Evolutionary conservation across 2,888 invertebrate genomes (phyloP).

Genomic region (Lymantria dispar): DNA sequence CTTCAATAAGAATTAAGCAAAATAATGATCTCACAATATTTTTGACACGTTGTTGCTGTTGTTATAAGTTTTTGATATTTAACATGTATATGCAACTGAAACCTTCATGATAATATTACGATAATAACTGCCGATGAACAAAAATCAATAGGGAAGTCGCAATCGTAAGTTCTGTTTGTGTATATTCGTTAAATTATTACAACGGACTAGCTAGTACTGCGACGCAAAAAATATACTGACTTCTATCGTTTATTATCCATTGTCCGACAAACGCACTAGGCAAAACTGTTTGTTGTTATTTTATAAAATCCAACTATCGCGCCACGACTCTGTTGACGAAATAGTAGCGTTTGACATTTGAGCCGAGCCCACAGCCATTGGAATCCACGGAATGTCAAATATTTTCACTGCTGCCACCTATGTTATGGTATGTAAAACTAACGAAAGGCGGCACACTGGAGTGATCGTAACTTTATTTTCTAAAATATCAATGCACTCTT

Average conservation of each 20-base stretch:
- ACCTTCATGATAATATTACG: constrained; percentile 66
- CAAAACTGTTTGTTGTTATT: constrained; percentile 74
- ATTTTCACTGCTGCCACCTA: constrained; percentile 85
- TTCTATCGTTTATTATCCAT: constrained; percentile 69
- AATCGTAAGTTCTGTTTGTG: constrained; percentile 35
- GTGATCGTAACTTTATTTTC: constrained; percentile 31
- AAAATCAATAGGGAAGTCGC: constrained; percentile 71
- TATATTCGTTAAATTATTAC: constrained; percentile 53
- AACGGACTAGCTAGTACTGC: constrained; percentile 54
- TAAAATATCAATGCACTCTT: constrained; percentile 1
- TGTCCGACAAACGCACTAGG: constrained; percentile 66
- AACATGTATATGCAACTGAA: constrained; percentile 51
- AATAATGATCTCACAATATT: constrained; percentile 44
- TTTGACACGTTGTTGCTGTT: constrained; percentile 19
- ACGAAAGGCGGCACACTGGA: constrained; percentile 68
- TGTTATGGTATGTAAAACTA: constrained; percentile 71
- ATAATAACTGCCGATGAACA: constrained; percentile 67
- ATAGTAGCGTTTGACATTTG: constrained; percentile 87
- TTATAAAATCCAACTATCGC: constrained; percentile 80
- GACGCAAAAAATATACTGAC: constrained; percentile 59
- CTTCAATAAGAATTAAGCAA: constrained; percentile 47
- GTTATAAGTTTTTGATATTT: constrained; percentile 23
- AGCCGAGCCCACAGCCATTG: constrained; percentile 86
- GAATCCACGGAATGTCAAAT: constrained; percentile 86
- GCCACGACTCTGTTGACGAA: constrained; percentile 82